These are phyloP conservation scores for Trematocara macrostoma DNA, from an alignment of 2,113 vertebrate species.

Conservation along the genomic window DNA sequence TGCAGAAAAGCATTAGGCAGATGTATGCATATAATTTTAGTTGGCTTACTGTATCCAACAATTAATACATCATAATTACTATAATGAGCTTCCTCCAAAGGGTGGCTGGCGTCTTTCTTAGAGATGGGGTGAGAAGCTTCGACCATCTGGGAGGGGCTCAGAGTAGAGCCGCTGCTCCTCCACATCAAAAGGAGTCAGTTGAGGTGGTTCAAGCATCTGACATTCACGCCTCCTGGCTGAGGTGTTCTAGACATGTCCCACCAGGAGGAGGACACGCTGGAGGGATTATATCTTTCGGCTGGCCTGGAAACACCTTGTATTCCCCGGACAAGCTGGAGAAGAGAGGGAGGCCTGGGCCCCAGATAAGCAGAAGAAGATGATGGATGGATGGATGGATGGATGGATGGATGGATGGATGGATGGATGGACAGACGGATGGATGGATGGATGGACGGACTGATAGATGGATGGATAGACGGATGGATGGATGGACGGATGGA, in stretches of 20 bases:
- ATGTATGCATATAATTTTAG: neutral
- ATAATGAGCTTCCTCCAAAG: neutral
- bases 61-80: too few species aligned
- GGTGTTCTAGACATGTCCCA: neutral
- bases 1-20: neutral
- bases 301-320: accelerated
- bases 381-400: neutral
- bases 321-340: neutral
- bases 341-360: neutral
- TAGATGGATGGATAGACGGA: too few species aligned
- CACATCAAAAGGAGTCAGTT: neutral
- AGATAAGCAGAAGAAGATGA: neutral
- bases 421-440: too few species aligned
- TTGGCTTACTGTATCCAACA: neutral
- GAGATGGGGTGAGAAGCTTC: neutral
- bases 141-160: neutral
- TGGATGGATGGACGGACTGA: too few species aligned
- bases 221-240: neutral
- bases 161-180: neutral
- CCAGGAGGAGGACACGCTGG: neutral
- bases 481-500: too few species aligned
- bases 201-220: neutral
- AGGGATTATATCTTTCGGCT: neutral
- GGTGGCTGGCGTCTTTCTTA: neutral
- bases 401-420: too few species aligned